Conservation (phyloP, 2,797 vertebrate genomes). For the Pipistrellus nathusii region DNA sequence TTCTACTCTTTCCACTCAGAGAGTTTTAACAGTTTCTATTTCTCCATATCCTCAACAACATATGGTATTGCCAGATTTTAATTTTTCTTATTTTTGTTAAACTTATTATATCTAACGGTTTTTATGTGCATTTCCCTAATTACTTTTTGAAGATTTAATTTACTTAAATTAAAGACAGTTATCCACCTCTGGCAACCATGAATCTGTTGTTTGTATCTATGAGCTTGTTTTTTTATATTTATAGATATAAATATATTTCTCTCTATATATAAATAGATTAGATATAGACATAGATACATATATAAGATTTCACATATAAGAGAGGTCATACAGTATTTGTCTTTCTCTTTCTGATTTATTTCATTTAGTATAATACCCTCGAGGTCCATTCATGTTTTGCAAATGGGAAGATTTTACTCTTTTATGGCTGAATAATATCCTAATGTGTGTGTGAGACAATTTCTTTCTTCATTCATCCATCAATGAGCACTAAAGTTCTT, state of each 20-base stretch:
- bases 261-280: not conserved
- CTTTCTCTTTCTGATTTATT: not conserved
- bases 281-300: too few species aligned
- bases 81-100: constrained; percentile 13
- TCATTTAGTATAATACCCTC: not conserved
- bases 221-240: not conserved
- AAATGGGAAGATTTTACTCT: not conserved
- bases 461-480: not conserved
- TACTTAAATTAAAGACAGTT: not conserved
- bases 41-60: not conserved
- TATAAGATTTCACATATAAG: not conserved
- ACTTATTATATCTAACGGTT: not conserved
- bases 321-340: not conserved
- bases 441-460: not conserved
- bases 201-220: not conserved
- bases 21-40: not conserved
- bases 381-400: not conserved
- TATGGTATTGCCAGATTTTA: not conserved
- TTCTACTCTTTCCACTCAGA: not conserved
- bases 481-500: not conserved
- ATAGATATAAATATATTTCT: not conserved
- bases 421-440: not conserved
- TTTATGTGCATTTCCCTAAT: constrained; percentile 44
- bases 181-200: not conserved
- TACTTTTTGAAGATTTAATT: constrained; percentile 1